Evolutionary conservation across 2,888 invertebrate genomes (phyloP), one percentile per base, ranked within the genome.

Genomic region (Pristionchus fissidentatus): DNA sequence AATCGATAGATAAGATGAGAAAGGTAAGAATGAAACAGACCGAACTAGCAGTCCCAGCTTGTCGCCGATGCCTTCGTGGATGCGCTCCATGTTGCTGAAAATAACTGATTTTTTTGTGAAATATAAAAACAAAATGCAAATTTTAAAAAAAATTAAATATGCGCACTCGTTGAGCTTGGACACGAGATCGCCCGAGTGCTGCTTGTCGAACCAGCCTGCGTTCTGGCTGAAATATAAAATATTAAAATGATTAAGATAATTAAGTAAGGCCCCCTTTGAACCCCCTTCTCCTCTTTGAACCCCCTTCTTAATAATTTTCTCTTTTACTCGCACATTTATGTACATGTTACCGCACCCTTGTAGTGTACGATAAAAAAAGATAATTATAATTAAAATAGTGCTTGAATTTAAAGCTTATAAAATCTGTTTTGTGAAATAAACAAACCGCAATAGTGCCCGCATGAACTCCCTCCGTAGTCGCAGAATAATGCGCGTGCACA

Each of bases 31-130:
- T 26, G n/a, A 8, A 38, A n/a, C 35, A 26, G 35, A 55, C 38
- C 89, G 84, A 70, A 90, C 84, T 19, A 90, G 86, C 29, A 90
- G 86, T 26, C 89, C 89, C 19, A 90, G 86, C 79, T 90, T 90
- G 78, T 90, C 90, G 70, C 90, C 90, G 84, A 90, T 87, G 26
- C 90, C 90, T 77, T 90, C 90, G 78, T 87, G 87, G 83, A 88
- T 88, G 32, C 88, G 84, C 70, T 88, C 88, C 84, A 88, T 85
- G 84, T 88, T 86, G 70, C 88, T 88, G 79, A 46, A 85, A 84
- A 26, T 3, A 19, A 1, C 7, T 3, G 1, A 5, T 41, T 32
- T 35, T 49, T 35, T 57, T 22, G 1, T 78, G 4, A 15, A 38
- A 26, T 13, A 10, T 22, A n/a, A 46, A 19, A 43, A 46, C 46